A percentile compares a stretch with the other conserved stretches of the same genome.
phyloP scores from a whole-genome alignment of 2,888 invertebrate species.

The Heliconius hortense region DNA sequence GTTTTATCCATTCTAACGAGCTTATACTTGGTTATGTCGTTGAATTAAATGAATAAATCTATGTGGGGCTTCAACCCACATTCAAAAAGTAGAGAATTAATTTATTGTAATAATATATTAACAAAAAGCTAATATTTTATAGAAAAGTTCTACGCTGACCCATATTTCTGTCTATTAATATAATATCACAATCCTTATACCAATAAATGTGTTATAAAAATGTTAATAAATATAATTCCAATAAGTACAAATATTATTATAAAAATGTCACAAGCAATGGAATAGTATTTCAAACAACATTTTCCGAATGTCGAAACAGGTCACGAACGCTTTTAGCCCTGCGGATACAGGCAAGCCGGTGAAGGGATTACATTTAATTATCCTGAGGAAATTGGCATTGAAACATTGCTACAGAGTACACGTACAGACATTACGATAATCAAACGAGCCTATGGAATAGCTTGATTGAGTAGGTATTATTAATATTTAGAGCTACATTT shows the following conservation, averaged over 20 bases:
- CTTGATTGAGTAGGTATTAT: not conserved
- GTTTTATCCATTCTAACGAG: no score
- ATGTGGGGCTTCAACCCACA: not conserved
- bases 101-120: no score
- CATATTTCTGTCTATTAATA: not conserved
- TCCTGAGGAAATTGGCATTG: constrained; percentile 13
- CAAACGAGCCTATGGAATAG: not conserved
- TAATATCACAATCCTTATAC: no score
- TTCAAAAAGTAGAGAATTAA: no score
- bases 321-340: constrained; percentile 11
- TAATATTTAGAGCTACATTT: not conserved
- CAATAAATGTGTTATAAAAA: no score
- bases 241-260: not conserved
- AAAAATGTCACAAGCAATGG: not conserved
- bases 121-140: not conserved
- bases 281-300: constrained; percentile 2
- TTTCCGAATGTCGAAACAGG: not conserved
- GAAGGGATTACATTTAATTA: constrained; percentile 20
- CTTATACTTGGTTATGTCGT: no score
- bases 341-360: constrained; percentile 6
- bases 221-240: not conserved
- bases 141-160: not conserved
- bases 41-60: no score
- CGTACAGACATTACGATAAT: not conserved
- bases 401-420: not conserved